A percentile compares a stretch with the other conserved stretches of the same genome.
These are phyloP conservation scores for Tenebrosternarchus preto DNA, from an alignment of 2,113 vertebrate genomes.

Conservation along the genomic window DNA sequence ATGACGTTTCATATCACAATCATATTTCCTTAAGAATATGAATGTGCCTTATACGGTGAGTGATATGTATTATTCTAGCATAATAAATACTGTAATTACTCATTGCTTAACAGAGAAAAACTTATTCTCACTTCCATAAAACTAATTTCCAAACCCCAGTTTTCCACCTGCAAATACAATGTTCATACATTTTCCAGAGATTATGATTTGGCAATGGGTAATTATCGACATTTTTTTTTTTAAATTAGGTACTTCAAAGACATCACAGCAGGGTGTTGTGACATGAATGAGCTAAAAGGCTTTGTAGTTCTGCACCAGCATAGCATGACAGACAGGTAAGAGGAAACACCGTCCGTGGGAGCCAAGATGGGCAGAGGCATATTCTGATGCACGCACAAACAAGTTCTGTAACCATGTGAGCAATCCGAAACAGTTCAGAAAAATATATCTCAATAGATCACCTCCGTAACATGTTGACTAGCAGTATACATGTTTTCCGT, in stretches of 20 bases:
- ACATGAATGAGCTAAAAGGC: neutral
- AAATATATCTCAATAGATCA: neutral
- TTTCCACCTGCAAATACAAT: neutral
- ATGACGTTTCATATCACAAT: neutral
- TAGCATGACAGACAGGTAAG: neutral
- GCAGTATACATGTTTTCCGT: neutral
- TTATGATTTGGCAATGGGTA: neutral
- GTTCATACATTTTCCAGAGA: neutral
- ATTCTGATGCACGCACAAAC: neutral
- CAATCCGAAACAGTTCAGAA: conserved; percentile 25
- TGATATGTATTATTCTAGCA: neutral
- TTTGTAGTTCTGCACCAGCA: conserved; percentile 7
- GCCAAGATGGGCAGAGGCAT: neutral
- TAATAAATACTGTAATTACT: conserved; percentile 13
- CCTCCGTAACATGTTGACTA: neutral
- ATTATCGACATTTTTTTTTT: neutral
- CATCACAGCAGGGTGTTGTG: neutral
- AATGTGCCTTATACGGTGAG: neutral
- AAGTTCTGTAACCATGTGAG: neutral
- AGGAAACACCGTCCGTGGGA: neutral
- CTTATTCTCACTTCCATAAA: neutral
- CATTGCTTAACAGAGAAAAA: neutral
- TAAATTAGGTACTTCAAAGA: neutral
- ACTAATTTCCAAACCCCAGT: neutral
- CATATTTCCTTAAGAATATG: conserved; percentile 10